phyloP scores from a whole-genome alignment of 2,797 vertebrate species.

The Molossus molossus region DNA sequence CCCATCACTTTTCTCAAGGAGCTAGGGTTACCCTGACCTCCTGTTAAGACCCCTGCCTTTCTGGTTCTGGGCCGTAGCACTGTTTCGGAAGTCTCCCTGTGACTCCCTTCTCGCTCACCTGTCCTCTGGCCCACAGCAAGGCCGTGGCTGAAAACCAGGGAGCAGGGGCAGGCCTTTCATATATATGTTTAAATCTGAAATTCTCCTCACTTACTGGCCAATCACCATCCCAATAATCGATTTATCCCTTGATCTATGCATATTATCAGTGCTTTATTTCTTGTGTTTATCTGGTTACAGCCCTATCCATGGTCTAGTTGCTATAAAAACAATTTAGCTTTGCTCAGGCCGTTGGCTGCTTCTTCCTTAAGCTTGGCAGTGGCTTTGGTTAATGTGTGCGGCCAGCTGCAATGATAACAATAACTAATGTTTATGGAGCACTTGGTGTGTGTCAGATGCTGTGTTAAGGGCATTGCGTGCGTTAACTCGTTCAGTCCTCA shows the following conservation, averaged over 20 bases:
- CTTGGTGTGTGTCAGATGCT: background rate
- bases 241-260: background rate
- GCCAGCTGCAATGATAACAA: constrained; percentile 58
- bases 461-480: background rate
- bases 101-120: background rate
- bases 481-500: background rate
- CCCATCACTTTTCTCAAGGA: constrained; percentile 4
- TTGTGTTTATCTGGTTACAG: constrained; percentile 20
- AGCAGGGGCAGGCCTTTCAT: background rate
- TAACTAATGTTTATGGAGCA: constrained; percentile 43
- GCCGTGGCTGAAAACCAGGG: background rate
- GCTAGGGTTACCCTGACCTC: background rate
- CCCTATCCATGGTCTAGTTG: background rate
- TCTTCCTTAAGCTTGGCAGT: constrained; percentile 29
- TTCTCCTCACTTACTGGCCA: background rate
- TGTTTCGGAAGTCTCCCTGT: background rate
- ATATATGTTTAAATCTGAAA: background rate
- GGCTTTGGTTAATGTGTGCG: background rate
- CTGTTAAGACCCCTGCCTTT: background rate
- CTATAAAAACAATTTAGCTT: constrained; percentile 41
- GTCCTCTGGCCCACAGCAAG: background rate
- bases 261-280: background rate
- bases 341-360: background rate
- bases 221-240: background rate
- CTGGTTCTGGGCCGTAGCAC: background rate